A percentile compares a stretch with the other conserved stretches of the same genome.
phyloP scores from a whole-genome alignment of 2,113 vertebrate species.

The Nipponia nippon region DNA sequence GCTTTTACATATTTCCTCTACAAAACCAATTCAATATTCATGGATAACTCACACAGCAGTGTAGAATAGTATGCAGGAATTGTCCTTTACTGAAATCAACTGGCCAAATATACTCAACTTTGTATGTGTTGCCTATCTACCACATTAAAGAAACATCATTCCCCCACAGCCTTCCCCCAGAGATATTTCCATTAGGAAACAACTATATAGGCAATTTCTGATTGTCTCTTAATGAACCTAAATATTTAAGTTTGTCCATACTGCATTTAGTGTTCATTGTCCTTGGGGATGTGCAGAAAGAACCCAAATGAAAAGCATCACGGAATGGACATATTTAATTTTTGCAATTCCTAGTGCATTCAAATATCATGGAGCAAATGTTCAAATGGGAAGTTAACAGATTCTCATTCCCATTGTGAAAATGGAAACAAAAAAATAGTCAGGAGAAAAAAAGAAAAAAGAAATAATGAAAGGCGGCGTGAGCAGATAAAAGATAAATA shows the following conservation, averaged over 20 bases:
- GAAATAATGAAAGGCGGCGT: fast-evolving
- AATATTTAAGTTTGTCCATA: neutral
- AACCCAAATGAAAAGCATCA: neutral
- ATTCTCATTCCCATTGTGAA: neutral
- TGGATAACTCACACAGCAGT: neutral
- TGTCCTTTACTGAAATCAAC: neutral
- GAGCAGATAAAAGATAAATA: neutral
- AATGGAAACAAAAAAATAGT: neutral
- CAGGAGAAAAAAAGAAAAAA: neutral
- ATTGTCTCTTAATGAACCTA: neutral
- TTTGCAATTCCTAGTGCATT: neutral
- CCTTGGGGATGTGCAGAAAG: neutral
- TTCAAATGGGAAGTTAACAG: neutral
- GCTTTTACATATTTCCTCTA: neutral
- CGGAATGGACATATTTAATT: neutral
- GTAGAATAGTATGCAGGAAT: neutral
- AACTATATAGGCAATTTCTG: neutral
- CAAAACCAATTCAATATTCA: neutral
- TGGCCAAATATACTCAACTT: neutral
- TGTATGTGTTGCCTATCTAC: neutral
- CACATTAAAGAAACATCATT: neutral
- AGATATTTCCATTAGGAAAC: neutral
- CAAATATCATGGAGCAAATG: neutral
- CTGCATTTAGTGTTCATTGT: neutral
- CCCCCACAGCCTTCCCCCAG: neutral